Percentiles rank a stretch among this genome's conserved stretches.
Evolutionary conservation across 2,797 vertebrate species (phyloP).

Genomic region (Podargus strigoides): DNA sequence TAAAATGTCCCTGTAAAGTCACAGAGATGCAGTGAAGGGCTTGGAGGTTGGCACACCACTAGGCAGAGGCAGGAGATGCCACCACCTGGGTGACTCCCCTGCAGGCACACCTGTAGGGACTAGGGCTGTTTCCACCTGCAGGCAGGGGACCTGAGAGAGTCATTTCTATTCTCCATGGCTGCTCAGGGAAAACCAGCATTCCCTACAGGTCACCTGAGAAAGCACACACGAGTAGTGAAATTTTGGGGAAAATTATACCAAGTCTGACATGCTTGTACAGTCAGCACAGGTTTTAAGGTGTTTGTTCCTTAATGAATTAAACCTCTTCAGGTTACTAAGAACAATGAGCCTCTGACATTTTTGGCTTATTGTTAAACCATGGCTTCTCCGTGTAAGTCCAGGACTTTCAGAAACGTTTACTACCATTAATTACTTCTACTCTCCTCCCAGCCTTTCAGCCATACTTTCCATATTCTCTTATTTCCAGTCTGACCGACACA

Average conservation of each 20-base stretch:
- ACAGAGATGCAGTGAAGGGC: background rate
- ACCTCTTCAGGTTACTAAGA: background rate
- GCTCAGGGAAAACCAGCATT: background rate
- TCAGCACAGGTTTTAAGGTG: background rate
- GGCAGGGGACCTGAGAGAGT: background rate
- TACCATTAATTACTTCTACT: background rate
- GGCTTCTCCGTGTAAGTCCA: background rate
- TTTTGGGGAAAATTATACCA: background rate
- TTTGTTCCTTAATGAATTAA: background rate
- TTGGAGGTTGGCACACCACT: background rate
- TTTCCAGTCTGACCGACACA: background rate
- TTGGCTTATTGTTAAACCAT: background rate
- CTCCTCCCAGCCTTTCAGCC: background rate
- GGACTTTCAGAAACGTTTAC: background rate
- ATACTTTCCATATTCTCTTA: background rate
- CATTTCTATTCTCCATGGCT: fast-evolving
- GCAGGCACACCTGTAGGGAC: fast-evolving
- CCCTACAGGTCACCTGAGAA: background rate
- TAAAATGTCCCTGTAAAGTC: background rate
- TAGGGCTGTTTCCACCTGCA: background rate
- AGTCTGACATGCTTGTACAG: background rate
- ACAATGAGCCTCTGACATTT: background rate
- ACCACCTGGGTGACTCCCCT: background rate
- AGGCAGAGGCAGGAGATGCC: background rate
- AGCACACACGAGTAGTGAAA: background rate